Base-by-base conservation (phyloP, 2,888 invertebrate genomes). In the Tigriopus californicus region DNA sequence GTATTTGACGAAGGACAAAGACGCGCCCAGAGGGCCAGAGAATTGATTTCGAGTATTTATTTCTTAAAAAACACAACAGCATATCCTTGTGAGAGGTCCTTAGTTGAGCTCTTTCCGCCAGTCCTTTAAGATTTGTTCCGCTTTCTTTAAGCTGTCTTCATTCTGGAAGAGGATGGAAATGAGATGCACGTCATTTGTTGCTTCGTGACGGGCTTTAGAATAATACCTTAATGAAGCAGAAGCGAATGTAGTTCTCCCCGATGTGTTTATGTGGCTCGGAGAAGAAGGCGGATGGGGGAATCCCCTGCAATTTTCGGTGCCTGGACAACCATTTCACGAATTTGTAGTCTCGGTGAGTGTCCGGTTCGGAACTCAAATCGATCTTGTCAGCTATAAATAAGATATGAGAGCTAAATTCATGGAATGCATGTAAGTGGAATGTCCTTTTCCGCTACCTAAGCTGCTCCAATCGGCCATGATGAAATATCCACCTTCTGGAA, bases 401-500 rank as follows among this genome's bases (percentile, higher is more conserved):
- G 8, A 33, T 55, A 51, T 58, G 62, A 58, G 42, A 65, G 62
- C 10, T n/a, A n/a, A n/a, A n/a, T n/a, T n/a, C n/a, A n/a, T n/a
- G n/a, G n/a, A n/a, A n/a, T n/a, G n/a, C n/a, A n/a, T n/a, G n/a
- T n/a, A n/a, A n/a, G n/a, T n/a, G n/a, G 62, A 62, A 1, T 65
- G 62, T 66, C 66, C 62, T 56, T 55, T 55, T 24, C 15, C 63
- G 68, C 72, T 69, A 82, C 83, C 79, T 63, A 90, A 71, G 5
- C 79, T 74, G 11, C 83, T 80, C 82, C 88, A 92, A 72, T 98
- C 90, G 1, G 94, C 94, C 57, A 98, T 70, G 77, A 99, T 84
- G 69, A 98, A 99, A 73, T 95, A 99, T 0, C 98, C 97, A 2
- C 91, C 94, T 65, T 97, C 90, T 0, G 98, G 98, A 60, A 94